Evolutionary conservation across 2,888 invertebrate species (phyloP), one percentile per base, ranked within the genome.

Genomic region (Bembecia ichneumoniformis): DNA sequence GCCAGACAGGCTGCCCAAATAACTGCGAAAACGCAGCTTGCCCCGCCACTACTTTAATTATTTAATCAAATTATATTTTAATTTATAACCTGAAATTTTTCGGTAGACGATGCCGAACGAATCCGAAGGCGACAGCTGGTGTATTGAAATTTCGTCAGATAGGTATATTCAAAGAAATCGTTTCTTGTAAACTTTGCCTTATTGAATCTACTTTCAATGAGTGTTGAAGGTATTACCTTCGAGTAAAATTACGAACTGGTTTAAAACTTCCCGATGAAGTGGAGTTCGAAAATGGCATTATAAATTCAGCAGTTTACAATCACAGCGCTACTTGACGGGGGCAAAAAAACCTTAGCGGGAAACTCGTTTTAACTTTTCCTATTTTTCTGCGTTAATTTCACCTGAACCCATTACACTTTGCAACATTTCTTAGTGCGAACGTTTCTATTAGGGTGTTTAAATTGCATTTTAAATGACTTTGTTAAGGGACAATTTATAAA

Each of bases 331-430:
- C 82, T 80, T 75, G 75, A 40, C 40, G 40, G 40, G n/a, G 40
- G 40, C 40, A 40, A 40, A 40, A 28, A 83, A 79, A 76, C 75
- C 77, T 74, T 76, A 71, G 73, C 70, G 72, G 73, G 66, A 80
- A 86, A 86, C 87, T 87, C 87, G 77, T 86, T 84, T 74, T 79
- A 87, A 87, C 87, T 87, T 87, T 86, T 84, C 87, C 87, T 87
- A 86, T 87, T 87, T 87, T 87, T 87, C 86, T 86, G 84, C 86
- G 86, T 86, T 82, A 82, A 81, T 82, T 82, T 80, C 78, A 78
- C 79, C 81, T 83, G 86, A 82, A 84, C 82, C 86, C 82, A 86
- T 86, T 86, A 87, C 82, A 84, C 78, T 84, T 84, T 77, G 79
- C 81, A 84, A 86, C 83, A 84, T 76, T 86, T 82, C 83, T 56